Evolutionary conservation across 2,113 vertebrate genomes (phyloP).

Genomic region (Hirundichthys speculiger): DNA sequence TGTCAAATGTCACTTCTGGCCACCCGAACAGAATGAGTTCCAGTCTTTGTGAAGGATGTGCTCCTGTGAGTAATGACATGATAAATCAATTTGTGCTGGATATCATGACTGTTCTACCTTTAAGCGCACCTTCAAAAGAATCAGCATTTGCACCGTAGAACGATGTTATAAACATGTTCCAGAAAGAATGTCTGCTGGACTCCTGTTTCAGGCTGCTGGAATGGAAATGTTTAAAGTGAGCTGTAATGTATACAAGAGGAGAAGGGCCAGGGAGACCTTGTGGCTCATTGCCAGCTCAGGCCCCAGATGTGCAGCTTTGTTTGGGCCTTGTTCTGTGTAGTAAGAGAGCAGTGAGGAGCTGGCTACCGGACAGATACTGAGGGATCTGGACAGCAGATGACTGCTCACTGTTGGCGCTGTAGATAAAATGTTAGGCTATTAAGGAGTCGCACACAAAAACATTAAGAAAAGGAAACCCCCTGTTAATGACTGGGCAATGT

Average conservation of each 20-base stretch:
- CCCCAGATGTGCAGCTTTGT: conserved; percentile 68
- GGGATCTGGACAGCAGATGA: conserved; percentile 75
- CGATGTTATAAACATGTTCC: no score
- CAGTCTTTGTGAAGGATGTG: no score
- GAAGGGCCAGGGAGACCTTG: conserved; percentile 32
- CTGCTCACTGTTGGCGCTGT: conserved; percentile 12
- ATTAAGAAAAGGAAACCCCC: conserved; percentile 7
- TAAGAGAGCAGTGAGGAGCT: conserved; percentile 51
- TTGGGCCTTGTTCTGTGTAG: conserved; percentile 63
- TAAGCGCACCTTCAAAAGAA: neutral
- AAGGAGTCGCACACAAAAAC: conserved; percentile 24
- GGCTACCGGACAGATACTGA: conserved; percentile 61
- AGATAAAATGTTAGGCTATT: conserved; percentile 31
- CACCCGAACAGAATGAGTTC: no score
- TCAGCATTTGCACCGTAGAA: neutral
- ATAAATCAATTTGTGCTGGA: no score
- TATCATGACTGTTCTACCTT: no score
- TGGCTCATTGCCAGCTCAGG: conserved; percentile 69
- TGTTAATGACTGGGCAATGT: conserved; percentile 1
- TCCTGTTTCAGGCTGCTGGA: conserved; percentile 33
- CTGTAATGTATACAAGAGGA: conserved; percentile 45
- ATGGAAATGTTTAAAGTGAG: conserved; percentile 58
- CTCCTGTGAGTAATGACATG: no score
- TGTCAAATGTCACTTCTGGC: no score
- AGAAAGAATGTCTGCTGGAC: neutral